Base-by-base conservation (phyloP, 2,797 vertebrate species). In the Hapalemur alaotrensis region DNA sequence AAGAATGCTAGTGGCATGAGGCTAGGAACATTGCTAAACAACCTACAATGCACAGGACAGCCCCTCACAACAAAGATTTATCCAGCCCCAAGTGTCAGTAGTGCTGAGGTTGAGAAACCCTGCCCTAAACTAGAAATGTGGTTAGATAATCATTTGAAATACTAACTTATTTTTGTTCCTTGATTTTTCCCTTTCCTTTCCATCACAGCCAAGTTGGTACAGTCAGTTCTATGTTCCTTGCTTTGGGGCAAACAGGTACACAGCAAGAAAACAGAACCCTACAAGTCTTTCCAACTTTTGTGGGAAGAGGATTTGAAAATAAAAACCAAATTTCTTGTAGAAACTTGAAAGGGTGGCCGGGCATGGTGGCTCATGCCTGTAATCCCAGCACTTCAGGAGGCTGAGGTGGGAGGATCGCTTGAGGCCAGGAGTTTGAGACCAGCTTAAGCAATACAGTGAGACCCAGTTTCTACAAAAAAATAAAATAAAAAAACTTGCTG, bases 111-210 rank as follows among this genome's bases (percentile, higher is more conserved):
- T 54, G 72, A 87, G 20, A 95, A 89, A 67, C 41, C 15, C 52
- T 41, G 28, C 18, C 72, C n/a, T 91, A 41, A 89, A 69, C 57
- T 30, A n/a, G 63, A 95, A 94, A 82, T 30, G 3, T 82, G 17
- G 18, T 81, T 96, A 90, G 14, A 86, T 93, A 95, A 65, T 41
- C 28, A 82, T 78, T 69, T 78, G 50, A 94, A 96, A 91, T 86
- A 65, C 59, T 52, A 94, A 76, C 28, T 65, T 95, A 78, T 35
- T 79, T 96, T 86, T 89, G 52, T 63, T 82, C 52, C 67, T 70
- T 87, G 25, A 70, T 54, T 89, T 92, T 88, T 32, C 43, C 81
- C 86, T 94, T 70, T 83, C 80, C 75, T 54, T 89, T 94, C 41
- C 7, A 86, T 41, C 41, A 41, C n/a, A 91, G 79, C 61, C 72